Evolutionary conservation across 2,888 invertebrate genomes (phyloP), one percentile per base, ranked within the genome.

Genomic region (Rugalucina vietnamica): DNA sequence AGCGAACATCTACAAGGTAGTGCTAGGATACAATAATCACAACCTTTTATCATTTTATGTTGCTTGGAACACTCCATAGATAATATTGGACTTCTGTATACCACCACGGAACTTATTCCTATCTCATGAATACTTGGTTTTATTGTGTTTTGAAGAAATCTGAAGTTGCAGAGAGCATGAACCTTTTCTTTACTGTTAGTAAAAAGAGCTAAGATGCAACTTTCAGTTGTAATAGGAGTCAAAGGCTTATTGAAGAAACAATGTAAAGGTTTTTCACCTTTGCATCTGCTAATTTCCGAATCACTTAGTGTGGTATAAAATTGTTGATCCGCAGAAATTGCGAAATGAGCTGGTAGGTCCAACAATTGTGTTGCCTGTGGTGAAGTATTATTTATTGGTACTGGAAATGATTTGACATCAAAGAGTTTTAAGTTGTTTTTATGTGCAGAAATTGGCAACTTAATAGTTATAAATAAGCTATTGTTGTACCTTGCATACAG

Each of bases 1-100:
- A 43, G 2, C 5, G 72, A 43, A 29, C 72, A 72, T 27, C 18
- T 1, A 29, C 72, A 43, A 24, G 72, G 72, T 27, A 72, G 8
- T 72, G 39, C 10, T 12, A 72, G 18, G 24, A 43, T 49, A 24
- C 72, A 74, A 75, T 29, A 50, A 36, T 60, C 39, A 76, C 36
- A 76, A 14, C 60, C 65, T 29, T 76, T 76, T 60, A 60, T 43
- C 65, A 76, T 76, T 37, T 76, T 37, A 43, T 65, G 65, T 37
- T 37, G 27, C 50, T 60, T 36, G 54, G 43, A 21, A 29, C 65
- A 76, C 29, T 43, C 54, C 39, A 60, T 37, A 29, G 76, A 76
- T 57, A 76, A 60, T 57, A 76, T 39, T 8, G 76, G 37, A 43
- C 32, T 65, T 39, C 39, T 12, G 36, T 37, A 74, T 14, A 50